Evolutionary conservation across 2,113 vertebrate genomes (phyloP), one percentile per base, ranked within the genome.

Genomic region (Leptobrachium leishanense): DNA sequence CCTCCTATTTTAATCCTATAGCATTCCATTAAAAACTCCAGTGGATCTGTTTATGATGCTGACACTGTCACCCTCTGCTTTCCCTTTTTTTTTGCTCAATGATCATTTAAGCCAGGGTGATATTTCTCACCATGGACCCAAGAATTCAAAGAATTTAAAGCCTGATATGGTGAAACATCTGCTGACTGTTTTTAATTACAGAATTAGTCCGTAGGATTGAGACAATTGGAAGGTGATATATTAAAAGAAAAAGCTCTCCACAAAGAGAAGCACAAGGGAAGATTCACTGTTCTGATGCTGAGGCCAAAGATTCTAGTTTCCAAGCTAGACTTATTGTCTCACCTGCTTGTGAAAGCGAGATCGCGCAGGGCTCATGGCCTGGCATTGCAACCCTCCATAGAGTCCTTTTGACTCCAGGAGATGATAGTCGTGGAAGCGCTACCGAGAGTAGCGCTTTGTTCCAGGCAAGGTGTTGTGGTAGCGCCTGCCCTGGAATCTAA

Each of bases 121-220:
- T 77, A 59, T 63, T 77, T 77, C 55, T 77, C 67, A 55, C 68
- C 42, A 70, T 77, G 76, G 63, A 66, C 68, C 54, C 13, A 77
- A 55, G 76, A 77, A 77, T 77, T 39, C 63, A 53, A 77, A 62
- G 76, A 66, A 77, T 70, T 54, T 46, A 42, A 42, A 42, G 62
- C 55, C 67, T 66, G 50, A 71, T 54, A 43, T 44, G 69, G 54
- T 74, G 53, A 69, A 63, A 66, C 77, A 80, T 80, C 77, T 74
- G 77, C 67, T 62, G 67, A 74, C 41, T 39, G 50, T 41, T 73
- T 50, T 53, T 74, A 74, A 66, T 73, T 55, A 71, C 54, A 70
- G 68, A 67, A 63, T 77, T 77, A 70, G 67, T 46, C 7, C 20
- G 50, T 39, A 66, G 46, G 53, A 77, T 66, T 15, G 74, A 53